These are phyloP conservation scores for Pectinophora gossypiella DNA, from an alignment of 1,140 invertebrate genomes.

Conservation along the genomic window DNA sequence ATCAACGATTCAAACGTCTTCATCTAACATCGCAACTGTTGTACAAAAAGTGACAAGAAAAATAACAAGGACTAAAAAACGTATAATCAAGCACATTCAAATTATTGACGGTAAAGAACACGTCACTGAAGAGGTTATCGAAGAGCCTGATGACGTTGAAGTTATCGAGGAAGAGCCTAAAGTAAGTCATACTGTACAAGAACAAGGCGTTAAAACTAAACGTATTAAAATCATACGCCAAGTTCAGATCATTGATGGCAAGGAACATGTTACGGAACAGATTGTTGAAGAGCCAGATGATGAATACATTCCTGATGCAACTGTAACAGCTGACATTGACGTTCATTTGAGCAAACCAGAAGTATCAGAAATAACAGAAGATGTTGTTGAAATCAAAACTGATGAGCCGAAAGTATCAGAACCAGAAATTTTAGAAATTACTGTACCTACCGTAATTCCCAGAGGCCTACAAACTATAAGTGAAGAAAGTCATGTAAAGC, in stretches of 20 bases:
- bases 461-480: too few relatives aligned
- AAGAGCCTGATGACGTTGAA: constrained; percentile 81
- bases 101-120: constrained; percentile 88
- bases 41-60: constrained; percentile 84
- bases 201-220: constrained; percentile 71
- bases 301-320: constrained; percentile 28
- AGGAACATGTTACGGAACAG: constrained; percentile 83
- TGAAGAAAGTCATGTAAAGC: too few relatives aligned
- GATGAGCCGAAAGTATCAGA: background rate
- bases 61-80: constrained; percentile 76
- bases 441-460: too few relatives aligned
- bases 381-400: background rate
- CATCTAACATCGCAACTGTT: constrained; percentile 80
- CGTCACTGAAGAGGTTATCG: constrained; percentile 82
- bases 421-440: background rate
- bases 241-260: constrained; percentile 85
- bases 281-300: constrained; percentile 82
- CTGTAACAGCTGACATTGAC: constrained; percentile 26
- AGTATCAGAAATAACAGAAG: background rate
- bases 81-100: constrained; percentile 83
- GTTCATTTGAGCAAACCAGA: constrained; percentile 17
- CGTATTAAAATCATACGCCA: constrained; percentile 81
- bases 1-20: constrained; percentile 39
- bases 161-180: constrained; percentile 46
- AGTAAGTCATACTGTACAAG: constrained; percentile 34